A percentile compares a stretch with the other conserved stretches of the same genome.
These are phyloP conservation scores for Drosophila incognita DNA, from an alignment of 2,888 invertebrate genomes.

Conservation along the genomic window DNA sequence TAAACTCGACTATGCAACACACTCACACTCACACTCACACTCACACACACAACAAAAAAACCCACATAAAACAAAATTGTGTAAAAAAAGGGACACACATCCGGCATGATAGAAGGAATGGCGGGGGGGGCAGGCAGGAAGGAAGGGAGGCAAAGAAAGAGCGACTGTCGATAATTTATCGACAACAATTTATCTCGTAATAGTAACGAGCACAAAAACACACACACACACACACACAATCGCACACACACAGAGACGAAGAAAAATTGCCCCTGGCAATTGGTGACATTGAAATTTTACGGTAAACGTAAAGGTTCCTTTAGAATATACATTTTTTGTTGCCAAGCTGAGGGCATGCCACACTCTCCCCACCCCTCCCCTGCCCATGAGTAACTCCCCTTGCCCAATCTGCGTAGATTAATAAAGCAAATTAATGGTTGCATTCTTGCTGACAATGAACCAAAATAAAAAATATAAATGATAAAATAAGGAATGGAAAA, in stretches of 20 bases:
- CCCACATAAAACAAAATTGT: constrained; percentile 31
- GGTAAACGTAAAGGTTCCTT: constrained; percentile 54
- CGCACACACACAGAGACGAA: constrained; percentile 23
- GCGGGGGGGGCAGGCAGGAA: constrained; percentile 10
- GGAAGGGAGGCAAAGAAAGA: constrained; percentile 35
- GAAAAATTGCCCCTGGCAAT: constrained; percentile 55
- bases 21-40: neutral
- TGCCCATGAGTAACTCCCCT: neutral
- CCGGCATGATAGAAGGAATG: constrained; percentile 23
- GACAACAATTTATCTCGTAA: constrained; percentile 83
- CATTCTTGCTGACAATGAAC: constrained; percentile 50
- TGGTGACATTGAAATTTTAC: constrained; percentile 83
- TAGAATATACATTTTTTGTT: constrained; percentile 28
- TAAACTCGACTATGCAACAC: constrained; percentile 21
- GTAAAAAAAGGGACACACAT: constrained; percentile 46
- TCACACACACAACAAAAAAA: constrained; percentile 5
- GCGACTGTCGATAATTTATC: constrained; percentile 81
- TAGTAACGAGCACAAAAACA: constrained; percentile 61
- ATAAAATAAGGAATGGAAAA: constrained; percentile 17
- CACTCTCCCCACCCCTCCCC: neutral
- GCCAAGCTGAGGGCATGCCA: constrained; percentile 1
- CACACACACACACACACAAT: constrained; percentile 9
- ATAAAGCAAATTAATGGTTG: constrained; percentile 75
- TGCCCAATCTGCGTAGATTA: constrained; percentile 58
- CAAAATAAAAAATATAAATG: neutral